Conservation (phyloP, 2,797 vertebrate species). For the Hypotaenidia philippensis region DNA sequence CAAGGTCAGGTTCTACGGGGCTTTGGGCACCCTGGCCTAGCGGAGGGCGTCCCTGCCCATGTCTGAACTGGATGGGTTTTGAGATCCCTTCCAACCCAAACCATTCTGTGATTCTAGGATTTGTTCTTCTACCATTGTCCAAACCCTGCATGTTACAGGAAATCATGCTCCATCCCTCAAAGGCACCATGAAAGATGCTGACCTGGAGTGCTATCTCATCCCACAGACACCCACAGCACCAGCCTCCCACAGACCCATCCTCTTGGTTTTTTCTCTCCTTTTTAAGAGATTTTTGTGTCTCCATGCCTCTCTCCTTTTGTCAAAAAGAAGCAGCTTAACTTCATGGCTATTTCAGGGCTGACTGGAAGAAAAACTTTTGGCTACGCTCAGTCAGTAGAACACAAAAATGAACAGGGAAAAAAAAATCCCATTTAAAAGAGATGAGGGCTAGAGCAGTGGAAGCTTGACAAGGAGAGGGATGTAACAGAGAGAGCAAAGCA, state of each 20-base stretch:
- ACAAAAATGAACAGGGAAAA: neutral
- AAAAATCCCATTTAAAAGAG: neutral
- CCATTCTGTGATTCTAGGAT: too few relatives aligned
- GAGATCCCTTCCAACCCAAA: too few relatives aligned
- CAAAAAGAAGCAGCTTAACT: neutral
- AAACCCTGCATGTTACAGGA: neutral
- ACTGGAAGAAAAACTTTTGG: neutral
- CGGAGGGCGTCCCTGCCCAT: too few relatives aligned
- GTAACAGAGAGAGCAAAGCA: neutral
- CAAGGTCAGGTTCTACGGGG: too few relatives aligned
- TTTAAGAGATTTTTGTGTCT: neutral
- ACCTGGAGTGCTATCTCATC: neutral
- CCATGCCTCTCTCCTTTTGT: neutral
- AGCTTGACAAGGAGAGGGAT: neutral
- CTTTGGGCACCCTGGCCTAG: too few relatives aligned
- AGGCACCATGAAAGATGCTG: neutral
- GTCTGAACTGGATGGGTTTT: too few relatives aligned
- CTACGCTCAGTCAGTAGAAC: neutral
- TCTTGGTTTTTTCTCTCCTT: neutral
- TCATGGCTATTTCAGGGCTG: neutral
- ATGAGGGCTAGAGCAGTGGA: neutral
- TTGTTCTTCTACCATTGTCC: neutral
- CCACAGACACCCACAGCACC: neutral
- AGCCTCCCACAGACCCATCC: neutral
- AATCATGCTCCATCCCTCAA: accelerated